Evolutionary conservation across 2,113 vertebrate genomes (phyloP).

Genomic region (Neofelis nebulosa): DNA sequence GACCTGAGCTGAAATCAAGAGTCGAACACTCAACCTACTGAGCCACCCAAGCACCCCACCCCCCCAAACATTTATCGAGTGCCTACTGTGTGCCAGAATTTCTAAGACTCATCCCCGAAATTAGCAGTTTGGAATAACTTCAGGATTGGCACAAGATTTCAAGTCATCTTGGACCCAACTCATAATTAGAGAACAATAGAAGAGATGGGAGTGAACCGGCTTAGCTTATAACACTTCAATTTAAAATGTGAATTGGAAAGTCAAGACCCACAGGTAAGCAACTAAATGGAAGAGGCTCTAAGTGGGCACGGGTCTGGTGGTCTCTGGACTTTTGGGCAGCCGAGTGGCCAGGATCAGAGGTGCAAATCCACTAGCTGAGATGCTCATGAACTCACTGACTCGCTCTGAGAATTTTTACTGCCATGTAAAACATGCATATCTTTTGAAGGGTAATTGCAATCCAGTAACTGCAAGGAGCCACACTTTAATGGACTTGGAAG

Average conservation of each 20-base stretch:
- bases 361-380: not conserved
- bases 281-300: not conserved
- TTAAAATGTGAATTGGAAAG: not conserved
- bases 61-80: not conserved
- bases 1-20: too few relatives aligned
- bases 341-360: not conserved
- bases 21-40: too few relatives aligned
- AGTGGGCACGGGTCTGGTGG: too few relatives aligned
- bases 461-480: not conserved
- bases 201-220: not conserved
- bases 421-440: not conserved
- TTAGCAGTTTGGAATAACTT: conserved; percentile 35
- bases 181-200: not conserved
- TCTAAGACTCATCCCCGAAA: not conserved
- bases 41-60: too few relatives aligned
- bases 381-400: not conserved
- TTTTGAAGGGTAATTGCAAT: conserved; percentile 34
- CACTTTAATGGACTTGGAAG: not conserved
- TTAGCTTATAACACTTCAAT: not conserved
- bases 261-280: not conserved
- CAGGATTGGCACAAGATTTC: not conserved
- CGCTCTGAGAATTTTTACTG: not conserved
- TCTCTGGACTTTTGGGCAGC: not conserved
- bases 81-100: conserved; percentile 22
- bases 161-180: not conserved